These are phyloP conservation scores for Diploptera punctata DNA, from an alignment of 2,888 invertebrate genomes.

Conservation along the genomic window DNA sequence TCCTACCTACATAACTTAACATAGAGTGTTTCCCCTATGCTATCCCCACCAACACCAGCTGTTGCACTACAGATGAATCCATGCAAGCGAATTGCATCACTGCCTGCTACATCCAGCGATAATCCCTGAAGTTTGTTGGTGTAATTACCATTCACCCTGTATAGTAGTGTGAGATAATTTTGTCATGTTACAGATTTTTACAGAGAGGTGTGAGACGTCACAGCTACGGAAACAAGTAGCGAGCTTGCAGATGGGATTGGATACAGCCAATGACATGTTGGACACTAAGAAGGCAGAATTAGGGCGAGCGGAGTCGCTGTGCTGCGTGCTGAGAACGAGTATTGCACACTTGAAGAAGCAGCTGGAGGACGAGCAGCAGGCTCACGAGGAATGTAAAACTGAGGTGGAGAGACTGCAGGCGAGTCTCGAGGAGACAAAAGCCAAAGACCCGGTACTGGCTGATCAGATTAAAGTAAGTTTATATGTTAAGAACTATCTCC, in stretches of 20 bases:
- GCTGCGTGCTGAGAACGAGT: conserved; percentile 37
- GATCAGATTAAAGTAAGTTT: conserved; percentile 42
- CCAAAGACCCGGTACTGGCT: conserved; percentile 39
- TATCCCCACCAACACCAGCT: too few relatives aligned
- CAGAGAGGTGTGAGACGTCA: conserved; percentile 43
- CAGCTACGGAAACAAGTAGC: conserved; percentile 43
- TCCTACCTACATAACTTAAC: too few relatives aligned
- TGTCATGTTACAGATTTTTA: conserved; percentile 40
- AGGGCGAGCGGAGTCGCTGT: conserved; percentile 39
- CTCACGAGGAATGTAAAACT: conserved; percentile 40
- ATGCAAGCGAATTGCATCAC: too few relatives aligned
- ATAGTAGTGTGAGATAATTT: too few relatives aligned
- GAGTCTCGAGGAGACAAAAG: conserved; percentile 41
- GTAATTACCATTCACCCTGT: too few relatives aligned
- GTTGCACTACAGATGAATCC: too few relatives aligned
- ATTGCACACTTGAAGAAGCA: conserved; percentile 40
- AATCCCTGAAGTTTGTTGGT: too few relatives aligned
- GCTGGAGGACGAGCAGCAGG: conserved; percentile 41
- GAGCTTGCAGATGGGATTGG: conserved; percentile 43
- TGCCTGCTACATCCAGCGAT: too few relatives aligned
- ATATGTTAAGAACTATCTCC: too few relatives aligned
- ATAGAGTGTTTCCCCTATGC: too few relatives aligned
- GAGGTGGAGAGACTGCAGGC: conserved; percentile 32
- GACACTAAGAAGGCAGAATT: conserved; percentile 44
- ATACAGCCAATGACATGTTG: conserved; percentile 42